Percentiles rank a stretch among this genome's conserved stretches.
Conservation (phyloP, 2,888 invertebrate genomes). For the Tenthredo distinguenda region DNA sequence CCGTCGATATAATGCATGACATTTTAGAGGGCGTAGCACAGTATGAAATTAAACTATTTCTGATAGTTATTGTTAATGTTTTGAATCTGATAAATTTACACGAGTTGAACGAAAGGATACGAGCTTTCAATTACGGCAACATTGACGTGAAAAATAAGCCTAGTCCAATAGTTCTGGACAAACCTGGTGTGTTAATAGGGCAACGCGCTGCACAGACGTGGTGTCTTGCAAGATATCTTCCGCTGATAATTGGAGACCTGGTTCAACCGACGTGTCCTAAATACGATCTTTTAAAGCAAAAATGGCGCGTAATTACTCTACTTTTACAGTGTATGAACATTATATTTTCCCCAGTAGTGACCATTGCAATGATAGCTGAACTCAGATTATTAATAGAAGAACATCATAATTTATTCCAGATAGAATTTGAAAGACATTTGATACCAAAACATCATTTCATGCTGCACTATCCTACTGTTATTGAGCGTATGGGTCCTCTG, state of each 20-base stretch:
- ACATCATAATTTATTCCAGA: constrained; percentile 51
- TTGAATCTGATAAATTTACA: constrained; percentile 44
- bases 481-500: constrained; percentile 50
- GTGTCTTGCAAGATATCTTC: constrained; percentile 55
- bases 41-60: constrained; percentile 53
- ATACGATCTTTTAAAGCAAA: constrained; percentile 12
- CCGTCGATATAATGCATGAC: constrained; percentile 55
- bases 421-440: constrained; percentile 39
- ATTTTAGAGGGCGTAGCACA: constrained; percentile 53
- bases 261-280: constrained; percentile 4
- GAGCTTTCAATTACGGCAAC: constrained; percentile 53
- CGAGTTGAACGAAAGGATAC: constrained; percentile 50
- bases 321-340: constrained; percentile 54
- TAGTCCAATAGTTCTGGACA: constrained; percentile 57
- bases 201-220: constrained; percentile 58
- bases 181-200: constrained; percentile 55
- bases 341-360: constrained; percentile 51
- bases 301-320: constrained; percentile 53
- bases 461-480: constrained; percentile 45
- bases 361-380: constrained; percentile 25
- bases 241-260: constrained; percentile 42
- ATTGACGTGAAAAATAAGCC: constrained; percentile 55
- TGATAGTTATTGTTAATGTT: constrained; percentile 37
- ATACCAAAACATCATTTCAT: constrained; percentile 52
- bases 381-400: constrained; percentile 44